Evolutionary conservation across 2,113 vertebrate species (phyloP), one percentile per base, ranked within the genome.

Genomic region (Apistogramma diplotaenia): DNA sequence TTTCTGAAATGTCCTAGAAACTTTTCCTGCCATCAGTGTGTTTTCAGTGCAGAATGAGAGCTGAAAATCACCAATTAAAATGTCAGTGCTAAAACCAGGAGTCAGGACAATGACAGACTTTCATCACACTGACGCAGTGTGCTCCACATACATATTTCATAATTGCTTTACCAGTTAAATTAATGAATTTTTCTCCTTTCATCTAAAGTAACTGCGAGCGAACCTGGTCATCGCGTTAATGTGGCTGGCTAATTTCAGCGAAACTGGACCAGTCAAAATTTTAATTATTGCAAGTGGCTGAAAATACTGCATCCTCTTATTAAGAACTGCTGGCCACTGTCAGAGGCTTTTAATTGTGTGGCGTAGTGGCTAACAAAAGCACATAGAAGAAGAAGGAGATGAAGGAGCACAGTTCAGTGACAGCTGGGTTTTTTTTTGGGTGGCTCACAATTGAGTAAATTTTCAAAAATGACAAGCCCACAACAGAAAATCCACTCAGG

Each of bases 31-130:
- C 18, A 31, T 79, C 72, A 83, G 81, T 91, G 81, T 85, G 84
- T 91, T 90, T 93, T 81, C 21, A 51, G 71, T 83, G 65, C 85
- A 84, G 87, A 91, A 88, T 87, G 78, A 92, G 90, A 89, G 81
- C 90, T 88, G 87, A 86, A 91, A 92, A 92, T 92, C 90, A 91
- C 89, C 93, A 94, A 93, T 94, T 94, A 93, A 93, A 92, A 89
- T 77, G 92, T 92, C 92, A 92, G 82, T 87, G 89, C 85, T 85
- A 54, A 89, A 90, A 92, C 87, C 83, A 85, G 87, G 84, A 84
- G 79, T 74, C 89, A 86, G 86, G 89, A 94, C 91, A 93, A 93
- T 92, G 86, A 74, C 88, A 89, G 85, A 89, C 91, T 92, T 92
- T 90, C 89, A 89, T 93, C 80, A 62, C 80, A 55, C 72, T 78